These are phyloP conservation scores for Pseudomugil tenellus DNA, from an alignment of 2,797 vertebrate genomes.

Conservation along the genomic window DNA sequence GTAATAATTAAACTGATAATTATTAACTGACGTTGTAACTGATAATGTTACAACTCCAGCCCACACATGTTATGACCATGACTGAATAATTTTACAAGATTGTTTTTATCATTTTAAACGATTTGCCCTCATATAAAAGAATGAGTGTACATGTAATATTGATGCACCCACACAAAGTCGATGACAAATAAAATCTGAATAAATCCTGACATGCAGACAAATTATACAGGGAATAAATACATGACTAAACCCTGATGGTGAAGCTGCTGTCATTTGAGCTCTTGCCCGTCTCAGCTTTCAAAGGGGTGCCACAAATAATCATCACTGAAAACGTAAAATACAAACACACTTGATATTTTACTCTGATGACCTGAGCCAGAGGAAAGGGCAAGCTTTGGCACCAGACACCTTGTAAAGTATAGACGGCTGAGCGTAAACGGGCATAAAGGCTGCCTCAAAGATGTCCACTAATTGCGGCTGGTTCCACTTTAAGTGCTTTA, in stretches of 20 bases:
- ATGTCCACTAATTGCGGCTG: background rate
- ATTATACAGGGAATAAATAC: background rate
- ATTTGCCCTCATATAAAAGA: background rate
- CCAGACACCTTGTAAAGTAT: background rate
- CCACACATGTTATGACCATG: background rate
- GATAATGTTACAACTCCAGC: too few relatives aligned
- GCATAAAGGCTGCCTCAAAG: background rate
- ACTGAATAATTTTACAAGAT: background rate
- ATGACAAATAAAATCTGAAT: background rate
- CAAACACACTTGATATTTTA: background rate
- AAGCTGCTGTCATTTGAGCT: conserved; percentile 3
- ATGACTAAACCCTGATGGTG: too few relatives aligned
- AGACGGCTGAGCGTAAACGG: background rate
- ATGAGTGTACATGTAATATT: background rate
- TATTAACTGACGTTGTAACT: too few relatives aligned
- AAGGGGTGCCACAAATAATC: conserved; percentile 6
- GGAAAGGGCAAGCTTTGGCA: conserved; percentile 2
- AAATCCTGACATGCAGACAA: background rate
- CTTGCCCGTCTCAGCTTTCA: conserved; percentile 6
- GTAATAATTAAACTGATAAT: background rate
- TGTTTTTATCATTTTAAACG: background rate
- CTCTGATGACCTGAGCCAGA: conserved; percentile 8
- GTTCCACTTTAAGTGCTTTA: background rate
- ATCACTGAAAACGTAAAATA: background rate
- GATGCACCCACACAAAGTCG: background rate